phyloP scores from a whole-genome alignment of 1,140 invertebrate genomes.

The Lepidurus packardi region DNA sequence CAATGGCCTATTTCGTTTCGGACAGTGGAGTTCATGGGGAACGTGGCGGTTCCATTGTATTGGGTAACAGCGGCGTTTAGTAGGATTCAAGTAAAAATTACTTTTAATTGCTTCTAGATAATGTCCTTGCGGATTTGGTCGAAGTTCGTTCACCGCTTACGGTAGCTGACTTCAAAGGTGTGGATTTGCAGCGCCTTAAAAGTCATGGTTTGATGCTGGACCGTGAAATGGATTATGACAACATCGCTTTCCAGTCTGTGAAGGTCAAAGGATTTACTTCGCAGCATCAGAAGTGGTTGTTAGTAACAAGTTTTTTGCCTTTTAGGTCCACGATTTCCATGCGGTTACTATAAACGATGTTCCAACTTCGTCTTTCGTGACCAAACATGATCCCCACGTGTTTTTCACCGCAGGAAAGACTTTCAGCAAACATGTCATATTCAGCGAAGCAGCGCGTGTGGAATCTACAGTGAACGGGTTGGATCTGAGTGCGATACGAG shows the following conservation, averaged over 20 bases:
- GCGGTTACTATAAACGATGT: neutral
- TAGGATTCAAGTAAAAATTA: neutral
- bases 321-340: slow-evolving; percentile 1
- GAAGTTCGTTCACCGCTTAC: neutral
- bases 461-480: neutral
- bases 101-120: neutral
- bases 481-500: neutral
- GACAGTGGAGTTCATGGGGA: neutral
- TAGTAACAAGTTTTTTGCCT: neutral
- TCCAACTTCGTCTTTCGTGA: neutral
- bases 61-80: neutral
- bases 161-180: neutral
- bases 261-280: neutral
- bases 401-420: neutral
- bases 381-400: neutral
- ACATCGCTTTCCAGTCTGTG: neutral
- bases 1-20: neutral
- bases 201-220: neutral
- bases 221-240: neutral
- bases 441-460: neutral
- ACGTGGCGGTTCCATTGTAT: neutral
- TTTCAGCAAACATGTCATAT: neutral
- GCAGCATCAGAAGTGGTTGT: neutral
- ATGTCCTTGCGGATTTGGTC: neutral
- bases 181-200: neutral